phyloP scores from a whole-genome alignment of 2,888 invertebrate species.

The Osmoderma eremita region DNA sequence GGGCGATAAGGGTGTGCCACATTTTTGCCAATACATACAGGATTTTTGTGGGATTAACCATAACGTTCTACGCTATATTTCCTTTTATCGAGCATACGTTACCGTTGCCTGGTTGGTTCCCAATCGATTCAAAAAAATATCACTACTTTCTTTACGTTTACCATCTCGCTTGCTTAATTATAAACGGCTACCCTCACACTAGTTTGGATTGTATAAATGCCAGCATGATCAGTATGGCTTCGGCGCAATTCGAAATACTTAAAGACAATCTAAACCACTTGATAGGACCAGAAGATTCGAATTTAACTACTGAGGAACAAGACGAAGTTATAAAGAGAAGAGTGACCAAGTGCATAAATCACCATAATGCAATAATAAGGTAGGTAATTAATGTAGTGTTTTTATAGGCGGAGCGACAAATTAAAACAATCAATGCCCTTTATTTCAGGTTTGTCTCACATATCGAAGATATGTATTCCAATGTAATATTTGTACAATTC shows the following conservation, averaged over 20 bases:
- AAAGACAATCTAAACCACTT: constrained; percentile 48
- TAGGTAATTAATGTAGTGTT: constrained; percentile 19
- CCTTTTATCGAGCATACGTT: constrained; percentile 47
- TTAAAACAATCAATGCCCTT: constrained; percentile 4
- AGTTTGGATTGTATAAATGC: constrained; percentile 47
- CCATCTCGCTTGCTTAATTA: constrained; percentile 46
- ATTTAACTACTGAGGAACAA: constrained; percentile 30
- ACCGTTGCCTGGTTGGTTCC: constrained; percentile 49
- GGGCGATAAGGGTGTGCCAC: constrained; percentile 41
- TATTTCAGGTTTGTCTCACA: constrained; percentile 47
- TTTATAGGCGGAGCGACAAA: background rate
- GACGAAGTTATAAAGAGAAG: constrained; percentile 40
- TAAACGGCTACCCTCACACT: constrained; percentile 48
- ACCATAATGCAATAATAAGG: constrained; percentile 48
- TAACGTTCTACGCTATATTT: constrained; percentile 47
- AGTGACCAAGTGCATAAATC: constrained; percentile 43
- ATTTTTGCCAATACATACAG: constrained; percentile 46
- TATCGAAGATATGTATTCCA: constrained; percentile 48
- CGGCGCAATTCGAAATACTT: constrained; percentile 49
- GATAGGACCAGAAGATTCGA: constrained; percentile 34
- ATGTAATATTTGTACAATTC: constrained; percentile 50
- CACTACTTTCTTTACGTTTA: constrained; percentile 45
- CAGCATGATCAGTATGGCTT: constrained; percentile 47
- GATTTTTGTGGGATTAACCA: constrained; percentile 43
- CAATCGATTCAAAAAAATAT: constrained; percentile 44